Evolutionary conservation across 2,888 invertebrate species (phyloP).

Genomic region (Dryobotodes eremita): DNA sequence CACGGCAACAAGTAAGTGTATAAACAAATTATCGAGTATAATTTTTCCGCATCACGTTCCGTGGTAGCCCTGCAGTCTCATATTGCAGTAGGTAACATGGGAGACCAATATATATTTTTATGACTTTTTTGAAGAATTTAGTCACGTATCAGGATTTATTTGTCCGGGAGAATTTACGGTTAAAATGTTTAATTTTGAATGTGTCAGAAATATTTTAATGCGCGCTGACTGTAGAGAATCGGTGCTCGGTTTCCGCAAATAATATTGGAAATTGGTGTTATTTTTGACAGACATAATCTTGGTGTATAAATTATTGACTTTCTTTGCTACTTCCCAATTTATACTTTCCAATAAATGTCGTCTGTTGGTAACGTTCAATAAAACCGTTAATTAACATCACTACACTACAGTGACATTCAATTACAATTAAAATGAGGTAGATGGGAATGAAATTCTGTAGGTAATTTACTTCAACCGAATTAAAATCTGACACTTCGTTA

Average conservation of each 20-base stretch:
- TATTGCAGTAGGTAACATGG: background rate
- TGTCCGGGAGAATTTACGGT: background rate
- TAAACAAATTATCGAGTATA: background rate
- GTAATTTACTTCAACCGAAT: background rate
- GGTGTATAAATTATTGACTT: background rate
- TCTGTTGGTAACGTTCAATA: background rate
- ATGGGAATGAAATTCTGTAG: background rate
- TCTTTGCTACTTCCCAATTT: background rate
- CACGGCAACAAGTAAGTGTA: background rate
- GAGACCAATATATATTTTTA: slow-evolving; percentile 2
- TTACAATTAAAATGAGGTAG: background rate
- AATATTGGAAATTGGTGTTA: background rate
- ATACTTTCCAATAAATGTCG: background rate
- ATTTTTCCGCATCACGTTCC: background rate
- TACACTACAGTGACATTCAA: background rate
- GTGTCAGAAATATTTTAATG: background rate
- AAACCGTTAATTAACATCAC: background rate
- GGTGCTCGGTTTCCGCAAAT: background rate
- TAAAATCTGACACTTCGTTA: slow-evolving; percentile 7
- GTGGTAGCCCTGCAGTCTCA: background rate
- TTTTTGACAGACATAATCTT: background rate
- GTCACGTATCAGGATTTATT: slow-evolving; percentile 29
- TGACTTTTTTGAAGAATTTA: slow-evolving; percentile 5
- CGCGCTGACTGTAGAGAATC: background rate
- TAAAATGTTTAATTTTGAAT: background rate